Percentiles rank a stretch among this genome's conserved stretches.
Conservation (phyloP, 2,888 invertebrate species). For the Anodontia alba region DNA sequence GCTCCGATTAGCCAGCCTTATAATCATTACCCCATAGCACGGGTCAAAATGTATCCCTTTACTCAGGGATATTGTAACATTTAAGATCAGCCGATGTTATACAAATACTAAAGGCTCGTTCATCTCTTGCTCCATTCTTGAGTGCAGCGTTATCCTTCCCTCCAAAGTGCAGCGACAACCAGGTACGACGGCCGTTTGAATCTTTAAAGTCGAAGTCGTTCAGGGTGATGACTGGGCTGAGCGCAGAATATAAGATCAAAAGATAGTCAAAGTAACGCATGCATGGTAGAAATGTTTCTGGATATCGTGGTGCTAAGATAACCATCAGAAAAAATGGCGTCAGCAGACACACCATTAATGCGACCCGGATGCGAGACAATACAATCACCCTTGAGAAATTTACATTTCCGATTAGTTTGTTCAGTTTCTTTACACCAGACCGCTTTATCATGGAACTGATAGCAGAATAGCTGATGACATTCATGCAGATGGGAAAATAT, state of each 20-base stretch:
- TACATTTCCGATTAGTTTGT: background rate
- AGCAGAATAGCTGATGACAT: background rate
- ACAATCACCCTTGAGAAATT: background rate
- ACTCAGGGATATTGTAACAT: background rate
- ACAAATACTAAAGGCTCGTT: background rate
- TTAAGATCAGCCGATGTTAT: slow-evolving; percentile 2
- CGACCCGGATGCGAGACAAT: background rate
- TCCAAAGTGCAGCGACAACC: background rate
- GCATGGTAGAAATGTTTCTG: background rate
- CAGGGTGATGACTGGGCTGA: background rate
- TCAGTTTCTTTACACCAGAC: background rate
- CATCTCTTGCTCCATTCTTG: background rate
- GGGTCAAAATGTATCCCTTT: too few species aligned
- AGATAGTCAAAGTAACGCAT: background rate
- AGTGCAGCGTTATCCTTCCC: background rate
- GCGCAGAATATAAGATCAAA: background rate
- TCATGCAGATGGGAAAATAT: background rate
- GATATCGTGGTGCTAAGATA: background rate
- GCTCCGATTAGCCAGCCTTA: too few species aligned
- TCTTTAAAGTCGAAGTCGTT: background rate
- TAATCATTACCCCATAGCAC: too few species aligned
- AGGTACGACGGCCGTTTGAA: background rate
- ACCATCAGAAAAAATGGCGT: background rate
- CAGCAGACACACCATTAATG: background rate
- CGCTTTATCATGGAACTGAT: background rate